Evolutionary conservation across 2,888 invertebrate species (phyloP).

Genomic region (Dicycla oo): DNA sequence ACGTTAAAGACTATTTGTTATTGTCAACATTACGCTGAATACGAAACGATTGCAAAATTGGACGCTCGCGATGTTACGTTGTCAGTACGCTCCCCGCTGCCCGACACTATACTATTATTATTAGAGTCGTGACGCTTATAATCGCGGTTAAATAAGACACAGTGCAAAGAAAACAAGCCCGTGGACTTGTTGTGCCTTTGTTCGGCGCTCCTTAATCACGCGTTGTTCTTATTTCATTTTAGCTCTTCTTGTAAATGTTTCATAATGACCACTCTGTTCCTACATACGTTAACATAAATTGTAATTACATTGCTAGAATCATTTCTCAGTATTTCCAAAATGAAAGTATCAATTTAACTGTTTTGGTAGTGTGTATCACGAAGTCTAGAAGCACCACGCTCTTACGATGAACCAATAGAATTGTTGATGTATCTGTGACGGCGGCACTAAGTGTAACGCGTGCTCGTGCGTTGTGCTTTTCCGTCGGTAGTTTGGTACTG

Average conservation of each 20-base stretch:
- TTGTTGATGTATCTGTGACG: slow-evolving; percentile 21
- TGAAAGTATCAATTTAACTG: slow-evolving; percentile 9
- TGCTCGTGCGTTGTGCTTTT: slow-evolving; percentile 26
- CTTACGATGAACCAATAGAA: slow-evolving; percentile 16
- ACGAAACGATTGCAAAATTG: slow-evolving; percentile 64
- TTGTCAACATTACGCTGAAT: slow-evolving; percentile 59
- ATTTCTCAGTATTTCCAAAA: slow-evolving; percentile 20
- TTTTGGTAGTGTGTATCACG: slow-evolving; percentile 24
- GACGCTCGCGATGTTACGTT: slow-evolving; percentile 43
- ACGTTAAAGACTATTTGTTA: slow-evolving; percentile 55
- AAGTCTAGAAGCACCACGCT: background rate
- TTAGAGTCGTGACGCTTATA: slow-evolving; percentile 66
- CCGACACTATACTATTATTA: slow-evolving; percentile 58
- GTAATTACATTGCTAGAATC: slow-evolving; percentile 7
- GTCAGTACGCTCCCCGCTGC: slow-evolving; percentile 44
- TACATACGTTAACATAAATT: background rate
- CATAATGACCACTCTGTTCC: background rate
- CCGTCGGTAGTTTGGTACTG: slow-evolving; percentile 15
- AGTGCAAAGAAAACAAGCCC: slow-evolving; percentile 59
- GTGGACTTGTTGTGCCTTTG: slow-evolving; percentile 53
- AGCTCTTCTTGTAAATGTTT: background rate
- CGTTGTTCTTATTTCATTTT: slow-evolving; percentile 5
- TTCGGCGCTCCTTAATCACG: slow-evolving; percentile 24
- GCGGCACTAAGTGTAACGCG: slow-evolving; percentile 11
- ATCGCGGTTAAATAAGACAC: slow-evolving; percentile 65